Conservation (phyloP, 2,888 invertebrate genomes). For the Monoplex corrugatus region DNA sequence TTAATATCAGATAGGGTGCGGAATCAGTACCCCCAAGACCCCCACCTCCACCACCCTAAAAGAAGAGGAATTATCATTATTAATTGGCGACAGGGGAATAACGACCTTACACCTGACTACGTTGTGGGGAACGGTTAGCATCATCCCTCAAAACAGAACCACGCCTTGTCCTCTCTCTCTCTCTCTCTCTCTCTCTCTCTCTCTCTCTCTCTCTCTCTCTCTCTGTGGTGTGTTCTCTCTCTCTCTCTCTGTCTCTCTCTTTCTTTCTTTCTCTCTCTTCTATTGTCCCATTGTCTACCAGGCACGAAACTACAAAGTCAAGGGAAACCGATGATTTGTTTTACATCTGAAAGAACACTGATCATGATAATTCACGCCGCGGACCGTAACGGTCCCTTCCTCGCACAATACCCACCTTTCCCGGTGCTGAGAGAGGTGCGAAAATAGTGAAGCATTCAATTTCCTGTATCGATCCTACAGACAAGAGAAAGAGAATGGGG, state of each 20-base stretch:
- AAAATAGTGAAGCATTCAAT: slow-evolving; percentile 23
- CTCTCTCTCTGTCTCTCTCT: background rate
- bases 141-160: no score
- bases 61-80: slow-evolving; percentile 1
- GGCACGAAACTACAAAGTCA: background rate
- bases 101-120: slow-evolving; percentile 11
- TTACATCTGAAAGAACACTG: slow-evolving; percentile 8
- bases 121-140: background rate
- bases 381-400: background rate
- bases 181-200: background rate
- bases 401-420: background rate
- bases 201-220: no score
- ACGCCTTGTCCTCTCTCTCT: background rate
- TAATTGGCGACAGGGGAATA: background rate
- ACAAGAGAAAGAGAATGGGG: background rate
- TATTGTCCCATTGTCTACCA: background rate
- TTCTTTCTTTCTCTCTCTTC: background rate
- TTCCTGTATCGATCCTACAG: background rate
- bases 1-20: background rate
- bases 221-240: no score
- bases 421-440: background rate
- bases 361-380: slow-evolving; percentile 15
- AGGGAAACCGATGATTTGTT: slow-evolving; percentile 6
- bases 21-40: background rate
- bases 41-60: no score